These are phyloP conservation scores for Adelosebastes latens DNA, from an alignment of 2,797 vertebrate species.

Conservation along the genomic window DNA sequence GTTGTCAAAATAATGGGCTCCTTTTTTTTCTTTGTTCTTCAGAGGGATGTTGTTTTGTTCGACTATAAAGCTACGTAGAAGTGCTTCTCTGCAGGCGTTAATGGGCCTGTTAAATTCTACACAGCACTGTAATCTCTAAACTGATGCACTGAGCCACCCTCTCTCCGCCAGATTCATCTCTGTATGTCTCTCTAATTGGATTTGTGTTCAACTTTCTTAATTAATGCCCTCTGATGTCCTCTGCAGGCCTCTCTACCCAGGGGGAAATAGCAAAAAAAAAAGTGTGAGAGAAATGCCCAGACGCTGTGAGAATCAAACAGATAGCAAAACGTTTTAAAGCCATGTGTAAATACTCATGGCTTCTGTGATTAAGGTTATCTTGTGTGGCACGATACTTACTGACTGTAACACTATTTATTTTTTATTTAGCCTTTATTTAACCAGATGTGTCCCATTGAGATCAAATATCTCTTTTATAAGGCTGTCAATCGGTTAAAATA, in stretches of 20 bases:
- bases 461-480: no score
- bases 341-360: neutral
- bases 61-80: slow-evolving; percentile 20
- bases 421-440: neutral
- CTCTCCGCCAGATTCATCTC: slow-evolving; percentile 44
- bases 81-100: slow-evolving; percentile 45
- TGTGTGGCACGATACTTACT: neutral
- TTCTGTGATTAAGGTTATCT: slow-evolving; percentile 10
- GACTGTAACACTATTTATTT: neutral
- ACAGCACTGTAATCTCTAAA: slow-evolving; percentile 52
- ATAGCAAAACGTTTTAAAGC: slow-evolving; percentile 18
- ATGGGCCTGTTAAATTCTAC: slow-evolving; percentile 56
- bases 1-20: slow-evolving; percentile 22
- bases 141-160: slow-evolving; percentile 26
- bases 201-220: slow-evolving; percentile 71
- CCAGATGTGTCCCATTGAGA: neutral
- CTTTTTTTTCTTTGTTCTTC: slow-evolving; percentile 35
- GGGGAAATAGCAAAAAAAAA: slow-evolving; percentile 4
- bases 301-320: slow-evolving; percentile 25
- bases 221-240: slow-evolving; percentile 62
- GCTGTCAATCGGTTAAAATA: no score
- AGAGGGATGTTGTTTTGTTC: slow-evolving; percentile 33
- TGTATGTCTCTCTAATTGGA: slow-evolving; percentile 71
- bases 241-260: slow-evolving; percentile 2
- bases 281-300: neutral